Conservation (phyloP, 1,140 invertebrate species). For the Calephelis nemesis region DNA sequence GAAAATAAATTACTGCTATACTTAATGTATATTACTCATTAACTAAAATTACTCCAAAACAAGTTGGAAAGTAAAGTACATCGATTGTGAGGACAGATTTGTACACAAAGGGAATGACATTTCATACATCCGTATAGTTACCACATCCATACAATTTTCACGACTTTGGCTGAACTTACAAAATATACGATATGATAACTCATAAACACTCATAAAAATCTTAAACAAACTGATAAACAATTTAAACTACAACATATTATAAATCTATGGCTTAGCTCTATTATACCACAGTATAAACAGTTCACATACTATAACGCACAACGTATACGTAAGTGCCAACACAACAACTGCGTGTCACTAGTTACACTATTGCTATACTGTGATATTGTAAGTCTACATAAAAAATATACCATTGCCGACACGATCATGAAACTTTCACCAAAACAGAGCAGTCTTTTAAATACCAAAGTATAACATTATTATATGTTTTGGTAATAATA, state of each 20-base stretch:
- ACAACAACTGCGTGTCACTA: no score
- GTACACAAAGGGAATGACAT: constrained; percentile 42
- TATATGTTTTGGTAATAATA: constrained; percentile 4
- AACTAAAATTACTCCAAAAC: constrained; percentile 18
- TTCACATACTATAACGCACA: no score
- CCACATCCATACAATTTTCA: constrained; percentile 23
- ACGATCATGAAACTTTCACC: constrained; percentile 3
- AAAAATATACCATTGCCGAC: constrained; percentile 12
- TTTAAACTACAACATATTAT: constrained; percentile 61
- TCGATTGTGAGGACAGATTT: constrained; percentile 27
- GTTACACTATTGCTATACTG: no score
- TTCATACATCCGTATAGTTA: constrained; percentile 24
- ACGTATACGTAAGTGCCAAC: no score
- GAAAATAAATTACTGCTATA: constrained; percentile 57
- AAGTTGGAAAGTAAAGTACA: constrained; percentile 29
- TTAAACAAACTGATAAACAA: constrained; percentile 70
- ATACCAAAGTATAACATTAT: constrained; percentile 2
- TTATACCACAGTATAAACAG: neutral
- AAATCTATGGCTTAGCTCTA: constrained; percentile 24
- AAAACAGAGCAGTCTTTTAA: constrained; percentile 16
- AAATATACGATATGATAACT: constrained; percentile 58
- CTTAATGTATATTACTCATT: constrained; percentile 34
- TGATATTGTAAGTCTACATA: neutral
- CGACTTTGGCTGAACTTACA: constrained; percentile 57
- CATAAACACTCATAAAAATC: constrained; percentile 65